Percentiles rank a stretch among this genome's conserved stretches.
These are phyloP conservation scores for Drusus annulatus DNA, from an alignment of 1,140 invertebrate species.

Conservation along the genomic window DNA sequence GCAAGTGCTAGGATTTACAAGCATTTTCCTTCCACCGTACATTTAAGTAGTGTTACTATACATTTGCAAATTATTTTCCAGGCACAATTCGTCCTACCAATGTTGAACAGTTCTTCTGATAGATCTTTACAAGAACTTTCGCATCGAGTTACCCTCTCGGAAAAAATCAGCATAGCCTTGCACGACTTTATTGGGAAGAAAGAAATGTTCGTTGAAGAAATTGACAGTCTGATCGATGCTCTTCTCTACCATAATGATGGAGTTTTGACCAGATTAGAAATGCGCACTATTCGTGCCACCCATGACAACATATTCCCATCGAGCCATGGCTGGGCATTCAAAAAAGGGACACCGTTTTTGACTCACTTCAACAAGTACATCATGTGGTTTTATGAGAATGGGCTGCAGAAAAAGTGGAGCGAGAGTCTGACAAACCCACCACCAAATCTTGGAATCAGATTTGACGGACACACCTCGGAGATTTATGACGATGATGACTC, in stretches of 20 bases:
- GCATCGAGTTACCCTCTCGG: not conserved
- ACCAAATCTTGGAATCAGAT: not conserved
- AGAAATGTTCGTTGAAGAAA: not conserved
- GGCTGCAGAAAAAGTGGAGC: conserved; percentile 6
- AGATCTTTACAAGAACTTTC: not conserved
- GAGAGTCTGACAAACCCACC: not conserved
- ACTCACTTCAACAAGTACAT: not conserved
- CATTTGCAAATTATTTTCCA: too few relatives aligned
- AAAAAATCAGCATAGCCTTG: not conserved
- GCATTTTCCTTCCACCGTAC: not conserved
- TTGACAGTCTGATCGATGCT: not conserved
- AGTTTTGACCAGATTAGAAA: not conserved
- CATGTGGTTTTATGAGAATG: not conserved
- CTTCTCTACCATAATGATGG: not conserved
- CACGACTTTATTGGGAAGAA: not conserved
- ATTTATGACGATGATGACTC: not conserved
- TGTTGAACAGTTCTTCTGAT: conserved; percentile 16
- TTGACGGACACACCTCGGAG: not conserved
- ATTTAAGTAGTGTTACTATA: too few relatives aligned
- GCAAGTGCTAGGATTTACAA: too few relatives aligned
- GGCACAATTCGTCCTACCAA: not conserved
- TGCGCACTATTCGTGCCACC: not conserved
- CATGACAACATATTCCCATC: conserved; percentile 1
- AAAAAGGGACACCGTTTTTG: conserved; percentile 1
- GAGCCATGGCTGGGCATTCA: not conserved